Evolutionary conservation across 2,113 vertebrate genomes (phyloP).

Genomic region (Cryptomyrus ogoouensis): DNA sequence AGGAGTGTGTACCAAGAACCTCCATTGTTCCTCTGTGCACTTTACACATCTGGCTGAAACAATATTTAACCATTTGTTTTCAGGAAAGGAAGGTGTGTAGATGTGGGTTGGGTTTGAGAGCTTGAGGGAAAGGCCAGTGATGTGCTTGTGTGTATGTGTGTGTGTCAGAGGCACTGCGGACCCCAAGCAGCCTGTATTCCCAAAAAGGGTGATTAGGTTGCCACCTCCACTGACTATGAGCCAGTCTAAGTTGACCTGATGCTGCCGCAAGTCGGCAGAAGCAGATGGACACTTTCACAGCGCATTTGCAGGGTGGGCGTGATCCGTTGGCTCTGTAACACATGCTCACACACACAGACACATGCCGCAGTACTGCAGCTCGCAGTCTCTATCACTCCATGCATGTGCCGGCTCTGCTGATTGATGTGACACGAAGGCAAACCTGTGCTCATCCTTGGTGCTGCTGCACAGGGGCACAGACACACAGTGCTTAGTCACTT

Average conservation of each 20-base stretch:
- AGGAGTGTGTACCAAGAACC: not conserved
- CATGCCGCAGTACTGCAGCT: not conserved
- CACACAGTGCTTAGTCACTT: conserved; percentile 2
- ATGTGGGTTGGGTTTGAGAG: not conserved
- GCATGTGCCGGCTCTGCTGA: not conserved
- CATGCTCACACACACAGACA: not conserved
- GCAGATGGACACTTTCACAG: conserved; percentile 26
- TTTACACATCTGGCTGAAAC: not conserved
- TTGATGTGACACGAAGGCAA: not conserved
- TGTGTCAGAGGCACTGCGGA: not conserved
- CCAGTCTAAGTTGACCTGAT: conserved; percentile 30
- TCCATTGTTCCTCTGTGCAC: not conserved
- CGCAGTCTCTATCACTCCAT: not conserved
- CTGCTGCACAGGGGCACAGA: conserved; percentile 21
- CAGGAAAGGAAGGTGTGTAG: not conserved
- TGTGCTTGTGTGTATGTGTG: not conserved
- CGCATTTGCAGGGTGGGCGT: not conserved
- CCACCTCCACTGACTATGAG: conserved; percentile 44
- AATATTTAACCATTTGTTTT: not conserved
- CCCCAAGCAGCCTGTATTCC: not conserved
- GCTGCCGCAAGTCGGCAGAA: conserved; percentile 29
- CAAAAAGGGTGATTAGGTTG: conserved; percentile 44
- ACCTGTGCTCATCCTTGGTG: conserved; percentile 25
- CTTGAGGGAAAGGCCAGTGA: not conserved
- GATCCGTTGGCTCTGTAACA: not conserved